phyloP scores from a whole-genome alignment of 2,888 invertebrate species.

The Eupeodes latifasciatus region DNA sequence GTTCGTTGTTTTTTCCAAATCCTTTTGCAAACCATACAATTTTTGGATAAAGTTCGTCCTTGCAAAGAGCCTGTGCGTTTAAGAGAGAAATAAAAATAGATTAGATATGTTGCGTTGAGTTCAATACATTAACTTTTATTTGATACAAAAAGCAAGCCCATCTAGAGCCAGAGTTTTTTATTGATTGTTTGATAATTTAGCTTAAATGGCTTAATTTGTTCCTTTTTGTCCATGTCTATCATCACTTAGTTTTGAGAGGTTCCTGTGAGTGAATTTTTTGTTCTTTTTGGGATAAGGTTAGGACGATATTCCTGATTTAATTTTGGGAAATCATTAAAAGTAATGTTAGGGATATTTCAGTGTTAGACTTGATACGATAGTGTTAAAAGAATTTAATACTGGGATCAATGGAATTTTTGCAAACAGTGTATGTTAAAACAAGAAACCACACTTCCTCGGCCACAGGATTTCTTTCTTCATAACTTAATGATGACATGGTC shows the following conservation, averaged over 20 bases:
- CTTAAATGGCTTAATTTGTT: conserved; percentile 37
- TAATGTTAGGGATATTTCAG: neutral
- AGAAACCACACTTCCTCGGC: too few species aligned
- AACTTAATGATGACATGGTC: too few species aligned
- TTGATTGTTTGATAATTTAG: conserved; percentile 30
- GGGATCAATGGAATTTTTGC: too few species aligned
- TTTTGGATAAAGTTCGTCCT: conserved; percentile 96
- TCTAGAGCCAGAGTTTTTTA: neutral
- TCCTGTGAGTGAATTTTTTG: neutral
- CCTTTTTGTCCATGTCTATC: neutral
- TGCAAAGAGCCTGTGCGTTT: conserved; percentile 91
- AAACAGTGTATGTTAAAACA: too few species aligned
- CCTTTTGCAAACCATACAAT: conserved; percentile 95
- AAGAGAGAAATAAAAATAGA: conserved; percentile 6
- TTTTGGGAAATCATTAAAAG: neutral
- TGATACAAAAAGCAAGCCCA: neutral
- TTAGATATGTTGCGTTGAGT: conserved; percentile 11
- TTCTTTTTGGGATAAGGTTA: neutral
- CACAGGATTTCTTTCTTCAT: too few species aligned
- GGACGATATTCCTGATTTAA: neutral
- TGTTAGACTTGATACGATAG: too few species aligned
- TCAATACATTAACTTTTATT: conserved; percentile 29
- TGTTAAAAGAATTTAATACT: too few species aligned
- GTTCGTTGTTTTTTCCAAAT: conserved; percentile 92
- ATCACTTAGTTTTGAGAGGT: neutral